Evolutionary conservation across 2,888 invertebrate species (phyloP).

Genomic region (Rhagonycha lutea): DNA sequence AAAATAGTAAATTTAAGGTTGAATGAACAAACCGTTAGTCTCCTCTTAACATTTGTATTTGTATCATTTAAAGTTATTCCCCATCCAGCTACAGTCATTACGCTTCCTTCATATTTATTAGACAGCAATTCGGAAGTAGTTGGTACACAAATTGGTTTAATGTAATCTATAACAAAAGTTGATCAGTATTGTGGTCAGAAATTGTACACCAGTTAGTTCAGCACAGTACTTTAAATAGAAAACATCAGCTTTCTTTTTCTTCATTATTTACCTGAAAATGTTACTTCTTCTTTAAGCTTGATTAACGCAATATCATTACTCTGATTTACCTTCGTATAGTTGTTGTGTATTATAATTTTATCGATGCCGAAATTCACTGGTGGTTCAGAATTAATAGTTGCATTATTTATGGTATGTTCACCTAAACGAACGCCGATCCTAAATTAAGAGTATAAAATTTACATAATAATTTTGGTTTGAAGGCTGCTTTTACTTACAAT

Average conservation of each 20-base stretch:
- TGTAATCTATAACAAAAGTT: conserved; percentile 54
- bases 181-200: too few relatives aligned
- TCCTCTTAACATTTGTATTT: conserved; percentile 56
- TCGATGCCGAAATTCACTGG: neutral
- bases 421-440: conserved; percentile 53
- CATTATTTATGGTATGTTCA: conserved; percentile 62
- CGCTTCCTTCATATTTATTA: conserved; percentile 53
- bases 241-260: too few relatives aligned
- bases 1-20: neutral
- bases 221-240: too few relatives aligned
- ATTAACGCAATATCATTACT: conserved; percentile 72
- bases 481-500: conserved; percentile 62
- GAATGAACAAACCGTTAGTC: neutral
- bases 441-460: neutral
- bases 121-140: conserved; percentile 41
- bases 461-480: too few relatives aligned
- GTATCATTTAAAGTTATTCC: conserved; percentile 62
- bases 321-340: neutral
- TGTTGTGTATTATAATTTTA: neutral
- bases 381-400: conserved; percentile 56
- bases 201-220: too few relatives aligned
- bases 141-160: conserved; percentile 67
- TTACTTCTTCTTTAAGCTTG: conserved; percentile 60
- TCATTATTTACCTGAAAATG: conserved; percentile 62
- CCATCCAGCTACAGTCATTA: conserved; percentile 66